phyloP scores from a whole-genome alignment of 1,140 invertebrate genomes.

The Scaptomyza pallida region DNA sequence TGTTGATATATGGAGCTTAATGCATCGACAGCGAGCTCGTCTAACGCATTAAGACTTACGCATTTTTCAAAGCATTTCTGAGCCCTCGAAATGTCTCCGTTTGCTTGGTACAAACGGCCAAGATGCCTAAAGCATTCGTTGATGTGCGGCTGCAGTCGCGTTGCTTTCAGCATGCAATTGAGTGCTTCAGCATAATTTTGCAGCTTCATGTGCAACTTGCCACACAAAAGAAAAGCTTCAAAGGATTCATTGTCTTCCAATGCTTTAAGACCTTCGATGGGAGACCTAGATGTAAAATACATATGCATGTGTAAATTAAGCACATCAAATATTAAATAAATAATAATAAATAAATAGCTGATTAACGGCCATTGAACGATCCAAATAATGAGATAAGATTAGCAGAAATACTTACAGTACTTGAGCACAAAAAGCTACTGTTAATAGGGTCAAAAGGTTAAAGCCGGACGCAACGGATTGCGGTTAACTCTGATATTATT shows the following conservation, averaged over 20 bases:
- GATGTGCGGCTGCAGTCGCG: slow-evolving; percentile 89
- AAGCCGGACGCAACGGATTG: no score
- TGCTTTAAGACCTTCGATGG: slow-evolving; percentile 85
- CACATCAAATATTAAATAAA: no score
- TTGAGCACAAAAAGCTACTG: no score
- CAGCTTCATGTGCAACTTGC: slow-evolving; percentile 88
- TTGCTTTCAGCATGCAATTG: slow-evolving; percentile 89
- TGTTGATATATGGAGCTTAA: slow-evolving; percentile 90
- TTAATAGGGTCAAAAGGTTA: no score
- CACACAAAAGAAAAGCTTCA: slow-evolving; percentile 86
- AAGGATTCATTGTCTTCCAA: slow-evolving; percentile 84
- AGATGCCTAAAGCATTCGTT: slow-evolving; percentile 90
- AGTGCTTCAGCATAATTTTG: slow-evolving; percentile 87
- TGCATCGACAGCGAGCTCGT: slow-evolving; percentile 88
- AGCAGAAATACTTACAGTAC: no score
- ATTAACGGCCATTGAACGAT: no score
- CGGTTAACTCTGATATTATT: no score
- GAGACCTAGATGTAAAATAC: slow-evolving; percentile 32
- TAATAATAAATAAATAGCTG: no score
- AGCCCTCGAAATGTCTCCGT: slow-evolving; percentile 88
- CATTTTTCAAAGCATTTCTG: slow-evolving; percentile 93
- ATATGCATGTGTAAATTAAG: not conserved
- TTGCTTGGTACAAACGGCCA: slow-evolving; percentile 89
- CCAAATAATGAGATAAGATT: no score
- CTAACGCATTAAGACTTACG: slow-evolving; percentile 89